These are phyloP conservation scores for Himantopus leucocephalus DNA, from an alignment of 2,113 vertebrate species.

Conservation along the genomic window DNA sequence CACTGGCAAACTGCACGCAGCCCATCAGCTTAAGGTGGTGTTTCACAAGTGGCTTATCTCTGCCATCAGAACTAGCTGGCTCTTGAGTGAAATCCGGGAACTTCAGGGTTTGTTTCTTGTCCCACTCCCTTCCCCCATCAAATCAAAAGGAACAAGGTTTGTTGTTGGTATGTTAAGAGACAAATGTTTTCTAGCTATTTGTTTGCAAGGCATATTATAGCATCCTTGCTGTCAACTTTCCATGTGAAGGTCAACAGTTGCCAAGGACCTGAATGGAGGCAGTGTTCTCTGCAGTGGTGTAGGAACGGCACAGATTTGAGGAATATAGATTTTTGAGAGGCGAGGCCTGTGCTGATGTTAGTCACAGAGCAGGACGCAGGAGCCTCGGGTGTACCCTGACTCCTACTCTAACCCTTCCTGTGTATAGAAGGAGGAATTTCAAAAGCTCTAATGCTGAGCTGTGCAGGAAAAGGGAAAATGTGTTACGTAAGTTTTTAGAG, in stretches of 20 bases:
- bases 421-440: background rate
- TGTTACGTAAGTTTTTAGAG: background rate
- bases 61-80: background rate
- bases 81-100: background rate
- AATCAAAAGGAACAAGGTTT: background rate
- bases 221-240: background rate
- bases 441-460: background rate
- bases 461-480: background rate
- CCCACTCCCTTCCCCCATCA: background rate
- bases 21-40: background rate
- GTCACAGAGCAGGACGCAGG: background rate
- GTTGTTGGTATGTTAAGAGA: background rate
- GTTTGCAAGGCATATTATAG: background rate
- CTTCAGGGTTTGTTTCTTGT: background rate
- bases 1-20: background rate
- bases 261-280: background rate
- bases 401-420: background rate
- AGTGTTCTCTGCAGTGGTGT: background rate
- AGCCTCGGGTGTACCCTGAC: background rate
- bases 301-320: background rate
- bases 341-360: background rate
- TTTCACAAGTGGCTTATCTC: background rate
- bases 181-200: background rate
- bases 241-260: background rate
- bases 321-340: background rate